Conservation (phyloP, 2,113 vertebrate genomes). For the Chrysochloris asiatica region DNA sequence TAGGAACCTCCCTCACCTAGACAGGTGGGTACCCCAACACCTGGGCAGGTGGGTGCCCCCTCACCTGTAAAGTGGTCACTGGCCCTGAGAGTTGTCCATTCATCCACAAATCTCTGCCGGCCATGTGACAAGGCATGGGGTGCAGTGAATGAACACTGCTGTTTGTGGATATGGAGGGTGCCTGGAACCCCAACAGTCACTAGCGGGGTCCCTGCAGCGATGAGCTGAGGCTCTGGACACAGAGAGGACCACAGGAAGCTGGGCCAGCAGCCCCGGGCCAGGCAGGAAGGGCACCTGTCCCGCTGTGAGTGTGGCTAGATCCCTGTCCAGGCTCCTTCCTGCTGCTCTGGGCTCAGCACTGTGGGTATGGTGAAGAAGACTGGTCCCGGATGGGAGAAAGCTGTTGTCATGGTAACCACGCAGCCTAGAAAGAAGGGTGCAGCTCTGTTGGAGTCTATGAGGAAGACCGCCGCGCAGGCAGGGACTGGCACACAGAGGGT, state of each 20-base stretch:
- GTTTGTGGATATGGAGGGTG: no score
- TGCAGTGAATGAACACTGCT: background rate
- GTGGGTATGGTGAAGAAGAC: no score
- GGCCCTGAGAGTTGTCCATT: background rate
- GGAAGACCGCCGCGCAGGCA: no score
- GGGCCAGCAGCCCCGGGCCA: no score
- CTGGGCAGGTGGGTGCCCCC: background rate
- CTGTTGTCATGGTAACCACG: conserved; percentile 80
- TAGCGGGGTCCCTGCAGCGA: background rate
- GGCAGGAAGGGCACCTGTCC: no score
- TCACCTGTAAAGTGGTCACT: background rate
- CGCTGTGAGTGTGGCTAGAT: no score
- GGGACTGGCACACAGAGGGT: no score
- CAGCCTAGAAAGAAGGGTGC: conserved; percentile 55
- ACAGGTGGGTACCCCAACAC: background rate
- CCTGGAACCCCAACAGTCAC: no score
- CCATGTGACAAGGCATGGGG: rapidly evolving
- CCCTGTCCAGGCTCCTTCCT: no score
- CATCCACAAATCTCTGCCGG: background rate
- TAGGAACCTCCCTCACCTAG: background rate
- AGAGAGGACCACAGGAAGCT: rapidly evolving
- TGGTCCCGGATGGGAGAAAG: background rate
- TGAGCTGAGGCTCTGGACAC: background rate
- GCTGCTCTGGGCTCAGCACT: no score
- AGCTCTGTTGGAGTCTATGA: no score